phyloP scores from a whole-genome alignment of 1,140 invertebrate species.

The Planococcus citri region DNA sequence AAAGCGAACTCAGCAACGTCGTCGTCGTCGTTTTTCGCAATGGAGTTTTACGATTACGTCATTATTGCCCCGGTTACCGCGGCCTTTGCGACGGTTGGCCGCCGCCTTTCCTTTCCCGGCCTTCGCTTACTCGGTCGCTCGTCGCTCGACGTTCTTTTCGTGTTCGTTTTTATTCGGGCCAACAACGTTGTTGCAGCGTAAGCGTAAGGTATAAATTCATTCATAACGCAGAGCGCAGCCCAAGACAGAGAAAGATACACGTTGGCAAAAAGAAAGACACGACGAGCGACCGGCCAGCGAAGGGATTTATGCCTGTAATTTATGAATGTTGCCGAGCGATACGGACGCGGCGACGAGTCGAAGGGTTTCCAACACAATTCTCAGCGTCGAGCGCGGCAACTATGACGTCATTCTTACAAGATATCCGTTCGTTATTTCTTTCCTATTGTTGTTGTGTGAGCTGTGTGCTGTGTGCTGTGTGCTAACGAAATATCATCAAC shows the following conservation, averaged over 20 bases:
- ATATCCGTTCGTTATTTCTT: not conserved
- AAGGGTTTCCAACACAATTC: not conserved
- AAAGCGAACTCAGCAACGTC: not conserved
- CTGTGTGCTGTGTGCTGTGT: too few relatives aligned
- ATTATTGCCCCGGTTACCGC: not conserved
- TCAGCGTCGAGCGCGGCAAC: not conserved
- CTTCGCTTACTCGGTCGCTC: too few relatives aligned
- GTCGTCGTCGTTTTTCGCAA: not conserved
- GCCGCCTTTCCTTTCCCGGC: too few relatives aligned
- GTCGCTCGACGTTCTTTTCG: too few relatives aligned
- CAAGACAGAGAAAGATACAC: not conserved
- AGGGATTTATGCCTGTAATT: constrained; percentile 2
- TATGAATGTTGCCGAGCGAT: not conserved
- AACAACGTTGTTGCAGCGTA: not conserved
- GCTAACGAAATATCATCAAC: not conserved
- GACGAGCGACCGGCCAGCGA: not conserved
- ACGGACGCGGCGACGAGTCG: not conserved
- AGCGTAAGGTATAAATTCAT: not conserved
- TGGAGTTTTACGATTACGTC: not conserved
- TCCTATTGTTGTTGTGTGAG: not conserved
- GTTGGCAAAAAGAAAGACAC: not conserved
- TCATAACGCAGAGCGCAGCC: not conserved
- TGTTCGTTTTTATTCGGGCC: not conserved
- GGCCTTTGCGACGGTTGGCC: too few relatives aligned
- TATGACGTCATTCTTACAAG: not conserved